Conservation (phyloP, 2,113 vertebrate species). For the Opisthocomus hoazin region DNA sequence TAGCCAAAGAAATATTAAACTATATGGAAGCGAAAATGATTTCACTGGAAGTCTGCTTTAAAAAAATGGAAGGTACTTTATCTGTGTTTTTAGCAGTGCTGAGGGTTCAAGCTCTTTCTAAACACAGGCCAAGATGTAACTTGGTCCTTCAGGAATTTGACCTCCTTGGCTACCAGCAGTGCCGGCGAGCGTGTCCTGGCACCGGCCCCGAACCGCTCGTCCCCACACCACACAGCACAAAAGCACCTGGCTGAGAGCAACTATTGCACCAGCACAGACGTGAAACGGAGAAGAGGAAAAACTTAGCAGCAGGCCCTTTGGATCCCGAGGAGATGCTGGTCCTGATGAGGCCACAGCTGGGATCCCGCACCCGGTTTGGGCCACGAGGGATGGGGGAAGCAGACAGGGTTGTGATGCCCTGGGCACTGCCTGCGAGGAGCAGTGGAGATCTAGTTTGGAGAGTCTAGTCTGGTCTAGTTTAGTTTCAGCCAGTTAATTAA, state of each 20-base stretch:
- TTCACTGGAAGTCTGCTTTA: neutral
- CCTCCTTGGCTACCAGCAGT: neutral
- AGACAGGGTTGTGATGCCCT: neutral
- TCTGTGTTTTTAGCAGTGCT: neutral
- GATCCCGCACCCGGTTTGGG: fast-evolving
- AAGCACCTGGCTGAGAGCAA: neutral
- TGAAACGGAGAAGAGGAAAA: neutral
- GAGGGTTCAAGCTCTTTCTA: neutral
- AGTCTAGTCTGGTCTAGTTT: neutral
- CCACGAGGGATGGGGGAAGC: neutral
- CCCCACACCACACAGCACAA: neutral
- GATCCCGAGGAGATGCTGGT: neutral
- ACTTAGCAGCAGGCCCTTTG: neutral
- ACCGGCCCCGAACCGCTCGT: neutral
- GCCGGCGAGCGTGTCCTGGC: neutral
- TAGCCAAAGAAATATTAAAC: conserved; percentile 23
- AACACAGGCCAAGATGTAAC: neutral
- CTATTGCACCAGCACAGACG: neutral
- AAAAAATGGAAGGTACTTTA: neutral
- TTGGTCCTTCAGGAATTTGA: neutral
- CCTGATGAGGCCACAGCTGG: neutral
- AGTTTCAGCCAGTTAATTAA: neutral
- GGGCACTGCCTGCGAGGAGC: neutral
- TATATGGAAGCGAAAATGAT: neutral
- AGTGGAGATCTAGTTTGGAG: neutral